Evolutionary conservation across 2,888 invertebrate genomes (phyloP).

Genomic region (Cataglyphis rosenhaueri): DNA sequence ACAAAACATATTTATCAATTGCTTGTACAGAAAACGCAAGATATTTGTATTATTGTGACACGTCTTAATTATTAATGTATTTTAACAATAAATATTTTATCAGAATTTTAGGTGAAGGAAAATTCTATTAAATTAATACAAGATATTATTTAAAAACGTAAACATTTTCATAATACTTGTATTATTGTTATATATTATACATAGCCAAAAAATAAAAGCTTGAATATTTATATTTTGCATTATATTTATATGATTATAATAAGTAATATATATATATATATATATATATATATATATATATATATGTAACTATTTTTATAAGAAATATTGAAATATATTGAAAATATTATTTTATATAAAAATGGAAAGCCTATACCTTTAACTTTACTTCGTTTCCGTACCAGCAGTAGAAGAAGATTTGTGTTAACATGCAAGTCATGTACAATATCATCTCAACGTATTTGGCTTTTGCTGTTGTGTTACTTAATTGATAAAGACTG

Average conservation of each 20-base stretch:
- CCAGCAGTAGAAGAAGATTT: slow-evolving; percentile 77
- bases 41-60: background rate
- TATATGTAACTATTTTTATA: background rate
- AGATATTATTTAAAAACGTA: background rate
- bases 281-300: background rate
- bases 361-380: slow-evolving; percentile 36
- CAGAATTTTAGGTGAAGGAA: background rate
- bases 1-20: background rate
- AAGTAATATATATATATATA: background rate
- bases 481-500: slow-evolving; percentile 41
- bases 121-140: background rate
- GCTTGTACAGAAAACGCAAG: background rate
- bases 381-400: slow-evolving; percentile 74
- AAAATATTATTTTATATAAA: background rate
- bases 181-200: background rate
- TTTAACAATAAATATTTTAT: background rate
- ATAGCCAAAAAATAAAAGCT: background rate
- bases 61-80: background rate
- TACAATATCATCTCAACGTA: slow-evolving; percentile 4
- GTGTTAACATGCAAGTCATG: slow-evolving; percentile 42
- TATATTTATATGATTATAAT: too few relatives aligned
- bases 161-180: background rate
- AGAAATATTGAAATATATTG: background rate
- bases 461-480: background rate
- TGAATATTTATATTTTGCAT: background rate